Base-by-base conservation (phyloP, 2,797 vertebrate species). In the Hoplostethus atlanticus region DNA sequence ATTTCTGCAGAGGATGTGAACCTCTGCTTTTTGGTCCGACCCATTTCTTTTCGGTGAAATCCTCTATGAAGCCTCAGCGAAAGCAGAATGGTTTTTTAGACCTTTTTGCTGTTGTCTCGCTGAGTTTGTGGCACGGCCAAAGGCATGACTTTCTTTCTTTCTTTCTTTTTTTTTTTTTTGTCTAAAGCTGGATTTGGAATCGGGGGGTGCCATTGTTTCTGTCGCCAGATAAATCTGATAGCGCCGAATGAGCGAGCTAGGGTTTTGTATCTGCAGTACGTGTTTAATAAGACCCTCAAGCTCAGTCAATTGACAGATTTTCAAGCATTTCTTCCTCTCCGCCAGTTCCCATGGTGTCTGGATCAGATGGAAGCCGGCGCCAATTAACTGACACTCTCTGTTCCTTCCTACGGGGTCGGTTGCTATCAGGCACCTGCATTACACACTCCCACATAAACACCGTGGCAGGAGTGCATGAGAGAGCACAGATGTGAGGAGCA, bases 301-400 rank as follows among this genome's bases (percentile, higher is more conserved):
- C 80, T 83, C 57, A 2, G 36, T 57, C 76, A 50, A 44, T 56
- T 62, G 61, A 76, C 79, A 70, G 64, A 73, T 68, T 60, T 47
- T 61, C 42, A 51, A 21, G 30, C 73, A 21, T 74, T 83, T 65
- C 55, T 30, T 68, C 54, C 17, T 79, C 55, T 60, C 28, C 73
- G 73, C 61, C 59, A 56, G 68, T 84, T 87, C 89, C 71, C 84
- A 87, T 57, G 76, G 48, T 68, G 58, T 86, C 73, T 65, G 3
- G 16, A 82, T 88, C 80, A 80, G 87, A 89, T 86, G 80, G 84
- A 86, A 63, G 11, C 60, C 54, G 51, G 71, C 76, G 85, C 69
- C 71, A 86, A 88, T 89, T 88, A 88, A 81, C 62, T 58, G 62
- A 38, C 68, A n/a, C 36, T 66, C 58, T 61, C 68, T 16, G 55